Conservation (phyloP, 23 tunicate genomes). For the Styela clava region DNA sequence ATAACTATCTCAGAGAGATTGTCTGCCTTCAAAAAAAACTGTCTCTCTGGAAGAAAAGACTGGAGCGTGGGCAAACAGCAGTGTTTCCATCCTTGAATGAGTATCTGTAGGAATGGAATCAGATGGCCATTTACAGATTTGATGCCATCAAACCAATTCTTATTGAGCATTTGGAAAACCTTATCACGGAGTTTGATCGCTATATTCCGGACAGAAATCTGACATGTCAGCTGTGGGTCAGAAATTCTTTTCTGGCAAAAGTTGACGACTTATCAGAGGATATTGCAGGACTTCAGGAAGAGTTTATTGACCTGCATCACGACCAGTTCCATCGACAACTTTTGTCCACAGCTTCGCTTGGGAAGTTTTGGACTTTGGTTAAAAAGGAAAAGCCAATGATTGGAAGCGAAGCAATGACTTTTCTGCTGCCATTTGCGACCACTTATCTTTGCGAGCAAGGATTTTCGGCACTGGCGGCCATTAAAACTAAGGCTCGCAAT, state of each 20-base stretch:
- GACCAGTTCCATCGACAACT: slow-evolving; percentile 48
- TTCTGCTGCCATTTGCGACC: slow-evolving; percentile 44
- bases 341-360: slow-evolving; percentile 46
- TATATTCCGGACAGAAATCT: slow-evolving; percentile 50
- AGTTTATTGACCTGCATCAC: slow-evolving; percentile 28
- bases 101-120: slow-evolving; percentile 52
- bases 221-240: slow-evolving; percentile 46
- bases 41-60: slow-evolving; percentile 44
- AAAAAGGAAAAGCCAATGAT: slow-evolving; percentile 54
- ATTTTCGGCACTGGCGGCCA: too few species aligned
- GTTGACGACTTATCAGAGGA: slow-evolving; percentile 49
- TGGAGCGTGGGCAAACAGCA: slow-evolving; percentile 41
- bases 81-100: slow-evolving; percentile 39
- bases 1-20: slow-evolving; percentile 51
- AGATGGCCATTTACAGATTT: slow-evolving; percentile 40
- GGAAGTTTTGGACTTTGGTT: slow-evolving; percentile 51
- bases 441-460: slow-evolving; percentile 48
- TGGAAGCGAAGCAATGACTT: slow-evolving; percentile 52
- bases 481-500: too few species aligned
- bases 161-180: slow-evolving; percentile 43
- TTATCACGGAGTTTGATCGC: slow-evolving; percentile 69
- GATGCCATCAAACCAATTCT: slow-evolving; percentile 53
- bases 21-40: slow-evolving; percentile 71
- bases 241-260: slow-evolving; percentile 58
- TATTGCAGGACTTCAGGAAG: slow-evolving; percentile 15